Evolutionary conservation across 2,113 vertebrate species (phyloP).

Genomic region (Notothenia coriiceps): DNA sequence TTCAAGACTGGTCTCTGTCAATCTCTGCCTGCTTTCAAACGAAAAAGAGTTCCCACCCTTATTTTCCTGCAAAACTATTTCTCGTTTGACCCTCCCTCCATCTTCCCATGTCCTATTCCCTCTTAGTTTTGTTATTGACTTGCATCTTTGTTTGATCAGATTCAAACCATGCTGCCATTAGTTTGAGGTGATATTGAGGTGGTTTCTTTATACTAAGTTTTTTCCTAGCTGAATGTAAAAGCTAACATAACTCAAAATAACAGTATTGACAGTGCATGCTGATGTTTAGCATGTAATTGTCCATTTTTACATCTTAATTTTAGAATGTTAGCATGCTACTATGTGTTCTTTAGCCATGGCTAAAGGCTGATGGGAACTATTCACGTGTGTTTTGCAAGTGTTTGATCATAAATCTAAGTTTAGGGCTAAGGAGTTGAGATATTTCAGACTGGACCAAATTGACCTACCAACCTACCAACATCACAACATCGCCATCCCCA

Average conservation of each 20-base stretch:
- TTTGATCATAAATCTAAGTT: not conserved
- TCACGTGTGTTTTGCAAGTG: not conserved
- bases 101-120: not conserved
- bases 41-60: conserved; percentile 52
- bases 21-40: conserved; percentile 43
- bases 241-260: not conserved
- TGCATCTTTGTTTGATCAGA: not conserved
- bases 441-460: not conserved
- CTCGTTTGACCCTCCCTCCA: conserved; percentile 13
- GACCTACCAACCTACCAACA: too few species aligned
- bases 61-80: conserved; percentile 24
- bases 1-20: conserved; percentile 32
- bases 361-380: not conserved
- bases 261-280: not conserved
- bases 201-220: not conserved
- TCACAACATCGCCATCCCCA: not conserved
- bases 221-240: not conserved
- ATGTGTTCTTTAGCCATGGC: not conserved
- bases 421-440: not conserved
- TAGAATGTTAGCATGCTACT: not conserved
- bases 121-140: not conserved
- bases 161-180: not conserved
- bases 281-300: not conserved
- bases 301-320: not conserved
- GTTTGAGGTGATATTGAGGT: not conserved